These are phyloP conservation scores for Planiliza haematocheilus DNA, from an alignment of 2,113 vertebrate genomes.

Conservation along the genomic window DNA sequence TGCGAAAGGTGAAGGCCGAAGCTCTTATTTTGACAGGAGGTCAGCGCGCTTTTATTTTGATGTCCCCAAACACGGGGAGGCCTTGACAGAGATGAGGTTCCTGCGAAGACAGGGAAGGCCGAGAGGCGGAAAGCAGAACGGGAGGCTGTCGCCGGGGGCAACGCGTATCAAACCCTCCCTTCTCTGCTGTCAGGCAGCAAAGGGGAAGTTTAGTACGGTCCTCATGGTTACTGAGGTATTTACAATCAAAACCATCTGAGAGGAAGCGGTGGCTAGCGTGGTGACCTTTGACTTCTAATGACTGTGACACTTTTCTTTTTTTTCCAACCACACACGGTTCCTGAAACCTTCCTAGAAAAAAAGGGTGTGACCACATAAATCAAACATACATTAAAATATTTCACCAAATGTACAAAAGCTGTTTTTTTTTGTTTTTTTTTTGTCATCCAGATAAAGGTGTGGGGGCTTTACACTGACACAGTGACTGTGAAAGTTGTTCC, in stretches of 20 bases:
- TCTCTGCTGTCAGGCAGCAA: neutral
- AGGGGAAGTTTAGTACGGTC: slow-evolving; percentile 25
- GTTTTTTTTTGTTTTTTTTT: no score
- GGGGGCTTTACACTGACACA: no score
- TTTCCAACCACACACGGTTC: neutral
- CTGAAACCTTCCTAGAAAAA: neutral
- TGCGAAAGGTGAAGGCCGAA: slow-evolving; percentile 47
- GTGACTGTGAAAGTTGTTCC: no score
- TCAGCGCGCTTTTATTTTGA: slow-evolving; percentile 63
- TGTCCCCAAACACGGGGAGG: slow-evolving; percentile 11
- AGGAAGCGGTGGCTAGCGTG: slow-evolving; percentile 1
- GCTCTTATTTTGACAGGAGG: slow-evolving; percentile 50
- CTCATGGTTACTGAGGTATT: slow-evolving; percentile 6
- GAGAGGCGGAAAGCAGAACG: slow-evolving; percentile 14
- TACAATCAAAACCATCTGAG: slow-evolving; percentile 2
- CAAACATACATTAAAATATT: no score
- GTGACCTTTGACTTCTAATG: slow-evolving; percentile 30
- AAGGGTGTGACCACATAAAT: neutral
- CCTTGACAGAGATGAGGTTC: slow-evolving; percentile 54
- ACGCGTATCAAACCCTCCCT: slow-evolving; percentile 7
- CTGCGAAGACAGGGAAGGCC: slow-evolving; percentile 13
- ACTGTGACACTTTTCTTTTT: slow-evolving; percentile 8
- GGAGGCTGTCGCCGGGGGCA: slow-evolving; percentile 3
- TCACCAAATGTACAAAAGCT: no score
- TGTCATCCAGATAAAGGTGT: no score